These are phyloP conservation scores for Margarornis squamiger DNA, from an alignment of 2,797 vertebrate species.

Conservation along the genomic window DNA sequence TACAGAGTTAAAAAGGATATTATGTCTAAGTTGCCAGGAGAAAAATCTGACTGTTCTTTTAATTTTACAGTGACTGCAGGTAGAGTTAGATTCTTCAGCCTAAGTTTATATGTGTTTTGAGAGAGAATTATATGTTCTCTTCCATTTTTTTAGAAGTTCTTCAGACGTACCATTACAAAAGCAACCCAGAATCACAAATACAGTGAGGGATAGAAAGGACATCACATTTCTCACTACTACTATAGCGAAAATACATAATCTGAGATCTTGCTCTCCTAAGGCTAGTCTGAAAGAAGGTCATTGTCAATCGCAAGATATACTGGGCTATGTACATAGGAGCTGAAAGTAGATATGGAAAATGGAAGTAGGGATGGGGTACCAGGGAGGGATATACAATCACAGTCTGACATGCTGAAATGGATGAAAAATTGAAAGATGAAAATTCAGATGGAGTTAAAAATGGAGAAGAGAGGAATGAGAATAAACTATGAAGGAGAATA, in stretches of 20 bases:
- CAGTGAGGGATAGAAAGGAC: background rate
- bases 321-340: background rate
- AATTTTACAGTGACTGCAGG: background rate
- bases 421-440: background rate
- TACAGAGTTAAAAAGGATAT: background rate
- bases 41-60: conserved; percentile 11
- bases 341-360: background rate
- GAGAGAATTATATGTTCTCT: background rate
- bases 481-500: background rate
- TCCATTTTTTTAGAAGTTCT: background rate
- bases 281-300: background rate
- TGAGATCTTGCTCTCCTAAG: background rate
- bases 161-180: background rate
- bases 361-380: background rate
- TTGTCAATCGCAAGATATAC: background rate
- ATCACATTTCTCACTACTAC: background rate
- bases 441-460: background rate
- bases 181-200: background rate
- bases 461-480: background rate
- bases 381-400: background rate
- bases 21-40: background rate
- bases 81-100: background rate
- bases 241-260: background rate
- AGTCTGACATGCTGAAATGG: background rate
- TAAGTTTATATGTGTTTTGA: background rate